These are phyloP conservation scores for Magallana angulata DNA, from an alignment of 1,140 invertebrate genomes.

Conservation along the genomic window DNA sequence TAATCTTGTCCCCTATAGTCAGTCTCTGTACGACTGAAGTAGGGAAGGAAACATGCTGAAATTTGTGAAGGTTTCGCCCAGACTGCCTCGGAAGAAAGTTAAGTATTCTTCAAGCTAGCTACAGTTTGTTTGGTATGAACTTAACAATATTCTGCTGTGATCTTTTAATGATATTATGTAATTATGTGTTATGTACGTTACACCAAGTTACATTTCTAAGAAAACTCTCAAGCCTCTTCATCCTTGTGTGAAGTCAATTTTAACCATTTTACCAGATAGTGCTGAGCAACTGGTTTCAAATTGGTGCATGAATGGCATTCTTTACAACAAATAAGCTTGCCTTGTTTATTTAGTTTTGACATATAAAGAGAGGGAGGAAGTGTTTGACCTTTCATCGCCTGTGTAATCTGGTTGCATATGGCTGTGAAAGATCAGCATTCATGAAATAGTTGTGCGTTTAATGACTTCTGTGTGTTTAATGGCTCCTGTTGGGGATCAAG, in stretches of 20 bases:
- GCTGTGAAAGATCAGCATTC: not conserved
- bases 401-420: not conserved
- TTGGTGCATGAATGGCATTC: not conserved
- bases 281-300: not conserved
- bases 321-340: not conserved
- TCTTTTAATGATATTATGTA: too few relatives aligned
- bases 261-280: not conserved
- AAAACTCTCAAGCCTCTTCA: too few relatives aligned
- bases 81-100: constrained; percentile 53
- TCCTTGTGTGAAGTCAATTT: too few relatives aligned
- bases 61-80: constrained; percentile 56
- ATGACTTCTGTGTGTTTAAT: not conserved
- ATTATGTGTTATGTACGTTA: too few relatives aligned
- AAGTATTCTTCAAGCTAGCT: constrained; percentile 39
- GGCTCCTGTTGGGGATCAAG: not conserved
- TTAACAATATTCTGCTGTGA: too few relatives aligned
- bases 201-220: too few relatives aligned
- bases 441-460: not conserved
- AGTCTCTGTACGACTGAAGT: not conserved
- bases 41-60: constrained; percentile 49
- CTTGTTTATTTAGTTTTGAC: not conserved
- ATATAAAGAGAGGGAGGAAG: not conserved
- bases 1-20: not conserved
- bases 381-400: not conserved
- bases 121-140: too few relatives aligned